Evolutionary conservation across 2,888 invertebrate species (phyloP), one percentile per base, ranked within the genome.

Genomic region (Chymomyza caudatula): DNA sequence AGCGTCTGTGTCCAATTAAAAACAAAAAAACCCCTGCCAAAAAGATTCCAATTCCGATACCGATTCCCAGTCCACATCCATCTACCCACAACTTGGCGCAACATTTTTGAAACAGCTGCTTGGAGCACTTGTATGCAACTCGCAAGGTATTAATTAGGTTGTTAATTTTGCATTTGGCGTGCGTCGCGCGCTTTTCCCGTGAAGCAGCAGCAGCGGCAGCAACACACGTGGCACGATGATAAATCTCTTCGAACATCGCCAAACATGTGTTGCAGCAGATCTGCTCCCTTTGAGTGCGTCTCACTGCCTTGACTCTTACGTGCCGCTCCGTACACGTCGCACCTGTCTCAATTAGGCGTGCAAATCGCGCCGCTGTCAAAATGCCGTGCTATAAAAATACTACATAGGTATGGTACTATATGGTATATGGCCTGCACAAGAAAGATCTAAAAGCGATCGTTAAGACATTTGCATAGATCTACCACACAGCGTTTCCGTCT

Each of bases 91-190:
- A 29, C 8, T 17, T 20, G 42, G 65, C 2, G 19, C 69, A 3
- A 78, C 55, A 64, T 64, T 74, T 74, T 67, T 64, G 75, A 73
- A 78, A 78, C 87, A 88, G 87, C 87, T 87, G 87, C 73, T 65
- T 59, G 56, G 47, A 55, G 51, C 60, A 15, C 25, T 53, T 20
- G 47, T 29, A 57, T 60, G 62, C 64, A 67, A 70, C 64, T 71
- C 68, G 69, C 80, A 76, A 84, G 78, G 82, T 85, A 89, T 89
- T 88, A 88, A 88, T 88, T 88, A 89, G 88, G 88, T 88, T 89
- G 89, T 88, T 88, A 89, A 88, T 88, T 88, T 86, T 87, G 84
- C 86, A 88, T 86, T 88, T 86, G 82, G 85, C 87, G 80, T 73
- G 20, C 86, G 86, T 84, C 86, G 85, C 67, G 70, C 71, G 79